Conservation (phyloP, 2,797 vertebrate species). For the Diceros bicornis region DNA sequence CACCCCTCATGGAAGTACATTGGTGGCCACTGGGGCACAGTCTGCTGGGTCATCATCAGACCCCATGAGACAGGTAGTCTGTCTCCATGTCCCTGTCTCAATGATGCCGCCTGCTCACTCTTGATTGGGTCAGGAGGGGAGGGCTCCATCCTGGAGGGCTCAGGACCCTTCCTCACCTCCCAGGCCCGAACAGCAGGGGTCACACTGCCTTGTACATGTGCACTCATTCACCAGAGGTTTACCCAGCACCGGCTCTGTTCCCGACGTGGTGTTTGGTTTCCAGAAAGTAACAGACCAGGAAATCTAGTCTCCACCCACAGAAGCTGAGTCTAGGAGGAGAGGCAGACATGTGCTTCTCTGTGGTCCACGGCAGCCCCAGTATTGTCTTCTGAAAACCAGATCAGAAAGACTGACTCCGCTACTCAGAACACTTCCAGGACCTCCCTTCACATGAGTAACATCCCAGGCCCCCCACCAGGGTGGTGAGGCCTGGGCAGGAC, state of each 20-base stretch:
- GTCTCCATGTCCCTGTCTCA: not conserved
- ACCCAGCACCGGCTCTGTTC: not conserved
- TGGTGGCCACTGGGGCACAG: not conserved
- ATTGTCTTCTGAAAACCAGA: not conserved
- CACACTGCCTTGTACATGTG: fast-evolving
- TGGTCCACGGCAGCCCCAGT: not conserved
- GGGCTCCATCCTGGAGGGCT: not conserved
- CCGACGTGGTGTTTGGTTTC: not conserved
- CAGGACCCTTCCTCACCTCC: not conserved
- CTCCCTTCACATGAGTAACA: not conserved
- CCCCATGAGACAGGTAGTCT: not conserved
- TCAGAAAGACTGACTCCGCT: not conserved
- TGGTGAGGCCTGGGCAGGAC: too few species aligned
- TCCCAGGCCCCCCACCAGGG: not conserved
- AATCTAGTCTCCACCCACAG: not conserved
- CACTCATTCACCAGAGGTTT: too few species aligned
- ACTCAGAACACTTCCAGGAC: not conserved
- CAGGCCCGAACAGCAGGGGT: not conserved
- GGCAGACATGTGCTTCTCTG: not conserved
- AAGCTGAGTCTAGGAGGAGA: not conserved
- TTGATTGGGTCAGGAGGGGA: fast-evolving
- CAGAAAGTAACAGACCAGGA: not conserved
- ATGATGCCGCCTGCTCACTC: fast-evolving
- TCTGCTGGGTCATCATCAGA: not conserved
- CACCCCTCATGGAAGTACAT: not conserved